Evolutionary conservation across 2,888 invertebrate species (phyloP).

Genomic region (Pteria penguin): DNA sequence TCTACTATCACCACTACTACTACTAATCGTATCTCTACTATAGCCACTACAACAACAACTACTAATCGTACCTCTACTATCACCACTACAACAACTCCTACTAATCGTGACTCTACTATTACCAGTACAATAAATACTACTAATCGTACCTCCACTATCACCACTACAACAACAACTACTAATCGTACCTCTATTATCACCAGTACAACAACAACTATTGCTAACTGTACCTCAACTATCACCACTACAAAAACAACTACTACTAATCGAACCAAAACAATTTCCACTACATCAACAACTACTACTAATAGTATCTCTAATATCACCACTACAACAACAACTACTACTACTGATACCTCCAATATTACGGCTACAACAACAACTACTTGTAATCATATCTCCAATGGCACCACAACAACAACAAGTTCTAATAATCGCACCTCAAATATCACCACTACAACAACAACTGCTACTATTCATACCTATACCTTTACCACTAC

Average conservation of each 20-base stretch:
- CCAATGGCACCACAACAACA: too few relatives aligned
- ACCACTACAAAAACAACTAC: slow-evolving; percentile 34
- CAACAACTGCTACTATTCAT: too few relatives aligned
- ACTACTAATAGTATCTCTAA: too few relatives aligned
- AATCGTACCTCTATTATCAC: slow-evolving; percentile 32
- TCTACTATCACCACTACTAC: slow-evolving; percentile 29
- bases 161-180: slow-evolving; percentile 25
- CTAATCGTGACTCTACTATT: slow-evolving; percentile 29
- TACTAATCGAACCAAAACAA: too few relatives aligned
- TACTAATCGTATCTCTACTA: slow-evolving; percentile 5
- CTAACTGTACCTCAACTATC: slow-evolving; percentile 29
- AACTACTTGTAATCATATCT: too few relatives aligned
- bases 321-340: too few relatives aligned
- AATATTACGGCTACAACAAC: too few relatives aligned
- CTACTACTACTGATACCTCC: too few relatives aligned
- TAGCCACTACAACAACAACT: slow-evolving; percentile 22
- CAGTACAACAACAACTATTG: slow-evolving; percentile 30
- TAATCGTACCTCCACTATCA: slow-evolving; percentile 16
- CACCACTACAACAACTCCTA: slow-evolving; percentile 14
- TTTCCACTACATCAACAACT: too few relatives aligned
- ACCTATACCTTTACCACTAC: too few relatives aligned
- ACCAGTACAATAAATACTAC: slow-evolving; percentile 10
- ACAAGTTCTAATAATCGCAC: too few relatives aligned
- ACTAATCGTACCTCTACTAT: slow-evolving; percentile 19
- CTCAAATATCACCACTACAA: too few relatives aligned